Base-by-base conservation (phyloP, 2,113 vertebrate genomes). In the Halichoeres trimaculatus region DNA sequence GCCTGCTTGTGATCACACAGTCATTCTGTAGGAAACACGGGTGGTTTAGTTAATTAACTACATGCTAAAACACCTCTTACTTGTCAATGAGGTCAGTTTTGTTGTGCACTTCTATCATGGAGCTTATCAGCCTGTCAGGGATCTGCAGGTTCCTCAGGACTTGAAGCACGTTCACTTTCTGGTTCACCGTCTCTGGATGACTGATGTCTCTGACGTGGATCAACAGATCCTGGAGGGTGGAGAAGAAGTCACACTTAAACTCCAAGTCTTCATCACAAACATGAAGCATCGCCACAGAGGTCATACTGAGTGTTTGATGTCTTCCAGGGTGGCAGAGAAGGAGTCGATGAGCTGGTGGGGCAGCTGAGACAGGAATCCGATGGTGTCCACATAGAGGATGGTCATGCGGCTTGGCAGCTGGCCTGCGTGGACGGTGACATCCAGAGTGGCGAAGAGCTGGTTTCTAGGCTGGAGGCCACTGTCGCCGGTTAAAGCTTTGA, bases 351-450 rank as follows among this genome's bases (percentile, higher is more conserved):
- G 96, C 72, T 91, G 91, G 67, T 98, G 97, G 0, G 98, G 98
- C 56, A 99, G 95, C 87, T 97, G 95, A 23, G 97, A 97, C 41
- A 99, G 94, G 92, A 99, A 99, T 30, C 98, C 97, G 50, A 99
- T 95, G 54, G 97, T 99, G 89, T 99, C 98, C 75, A 97, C 81
- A 34, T 95, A 99, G 57, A 99, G 91, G 36, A 97, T 93, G 0
- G 93, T 67, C 93, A 97, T 80, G 38, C 45, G 92, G 0, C 94
- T 94, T 59, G 96, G 97, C 80, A 99, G 88, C 47, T 58, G 83
- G 17, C 96, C 97, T 0, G 91, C 95, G 2, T 98, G 97, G 8
- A 95, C 94, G 0, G 96, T 97, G 55, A 99, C 93, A 30, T 99
- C 96, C 69, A 98, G 92, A 0, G 97, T 99, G 5, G 97, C 96